Evolutionary conservation across 2,113 vertebrate genomes (phyloP).

Genomic region (Plectropomus leopardus): DNA sequence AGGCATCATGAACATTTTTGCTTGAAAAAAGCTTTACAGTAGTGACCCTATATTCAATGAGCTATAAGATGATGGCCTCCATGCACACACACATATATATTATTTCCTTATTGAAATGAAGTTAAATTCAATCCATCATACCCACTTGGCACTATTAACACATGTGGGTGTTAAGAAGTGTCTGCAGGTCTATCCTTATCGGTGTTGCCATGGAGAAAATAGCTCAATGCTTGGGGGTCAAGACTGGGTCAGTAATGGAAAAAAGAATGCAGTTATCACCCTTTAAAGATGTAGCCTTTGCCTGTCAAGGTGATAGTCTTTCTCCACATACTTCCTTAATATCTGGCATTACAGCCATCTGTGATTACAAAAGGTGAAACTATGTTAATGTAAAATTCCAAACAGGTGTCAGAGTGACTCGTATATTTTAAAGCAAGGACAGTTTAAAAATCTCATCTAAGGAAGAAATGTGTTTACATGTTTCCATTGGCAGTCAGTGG

Average conservation of each 20-base stretch:
- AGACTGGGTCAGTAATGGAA: slow-evolving; percentile 35
- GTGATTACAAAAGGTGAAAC: slow-evolving; percentile 34
- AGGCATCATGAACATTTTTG: background rate
- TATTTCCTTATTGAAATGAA: background rate
- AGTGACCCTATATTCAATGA: background rate
- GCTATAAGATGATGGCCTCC: background rate
- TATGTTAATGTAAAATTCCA: slow-evolving; percentile 30
- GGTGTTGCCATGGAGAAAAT: slow-evolving; percentile 59
- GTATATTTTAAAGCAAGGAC: slow-evolving; percentile 10
- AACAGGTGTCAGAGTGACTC: slow-evolving; percentile 21
- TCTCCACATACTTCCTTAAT: slow-evolving; percentile 4
- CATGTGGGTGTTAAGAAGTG: slow-evolving; percentile 24
- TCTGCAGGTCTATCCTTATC: slow-evolving; percentile 25
- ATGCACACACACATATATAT: background rate
- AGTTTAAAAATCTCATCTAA: background rate
- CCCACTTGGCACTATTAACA: slow-evolving; percentile 39
- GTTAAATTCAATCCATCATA: background rate
- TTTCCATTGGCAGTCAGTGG: slow-evolving; percentile 30
- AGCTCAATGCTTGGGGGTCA: slow-evolving; percentile 41
- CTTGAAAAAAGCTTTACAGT: background rate
- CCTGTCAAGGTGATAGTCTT: slow-evolving; percentile 16
- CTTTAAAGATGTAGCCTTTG: slow-evolving; percentile 23
- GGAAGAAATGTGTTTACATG: slow-evolving; percentile 59
- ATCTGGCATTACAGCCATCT: slow-evolving; percentile 2
- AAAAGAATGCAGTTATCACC: slow-evolving; percentile 32